A percentile compares a stretch with the other conserved stretches of the same genome.
Evolutionary conservation across 2,113 vertebrate genomes (phyloP).

Genomic region (Apodemus sylvaticus): DNA sequence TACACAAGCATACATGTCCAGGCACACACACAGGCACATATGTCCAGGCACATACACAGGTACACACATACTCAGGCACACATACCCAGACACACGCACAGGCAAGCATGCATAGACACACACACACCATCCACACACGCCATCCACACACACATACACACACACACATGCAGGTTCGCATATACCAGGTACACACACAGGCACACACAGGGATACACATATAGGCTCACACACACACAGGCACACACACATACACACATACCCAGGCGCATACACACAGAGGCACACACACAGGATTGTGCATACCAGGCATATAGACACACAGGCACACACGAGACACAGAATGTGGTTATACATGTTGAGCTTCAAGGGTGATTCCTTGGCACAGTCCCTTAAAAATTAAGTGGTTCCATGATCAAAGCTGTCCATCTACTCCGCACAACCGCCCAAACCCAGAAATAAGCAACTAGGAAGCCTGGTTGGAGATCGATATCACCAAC

Average conservation of each 20-base stretch:
- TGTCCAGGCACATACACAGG: too few species aligned
- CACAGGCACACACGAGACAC: neutral
- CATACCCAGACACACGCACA: neutral
- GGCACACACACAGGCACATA: neutral
- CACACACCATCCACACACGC: too few species aligned
- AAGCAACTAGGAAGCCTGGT: neutral
- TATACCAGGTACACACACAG: too few species aligned
- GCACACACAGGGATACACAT: neutral
- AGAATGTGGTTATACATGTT: neutral
- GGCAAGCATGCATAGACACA: neutral
- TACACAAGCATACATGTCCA: neutral
- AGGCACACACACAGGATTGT: neutral
- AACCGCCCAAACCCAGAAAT: neutral
- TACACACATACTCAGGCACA: neutral
- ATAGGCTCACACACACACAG: neutral
- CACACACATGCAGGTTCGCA: neutral
- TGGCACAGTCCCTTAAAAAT: neutral
- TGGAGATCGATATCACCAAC: neutral
- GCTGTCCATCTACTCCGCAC: neutral
- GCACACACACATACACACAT: rapidly evolving
- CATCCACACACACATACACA: neutral
- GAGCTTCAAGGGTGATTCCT: neutral
- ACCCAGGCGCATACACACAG: neutral
- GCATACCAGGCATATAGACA: neutral
- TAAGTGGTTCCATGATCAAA: neutral